Evolutionary conservation across 2,888 invertebrate genomes (phyloP).

Genomic region (Dilophus febrilis): DNA sequence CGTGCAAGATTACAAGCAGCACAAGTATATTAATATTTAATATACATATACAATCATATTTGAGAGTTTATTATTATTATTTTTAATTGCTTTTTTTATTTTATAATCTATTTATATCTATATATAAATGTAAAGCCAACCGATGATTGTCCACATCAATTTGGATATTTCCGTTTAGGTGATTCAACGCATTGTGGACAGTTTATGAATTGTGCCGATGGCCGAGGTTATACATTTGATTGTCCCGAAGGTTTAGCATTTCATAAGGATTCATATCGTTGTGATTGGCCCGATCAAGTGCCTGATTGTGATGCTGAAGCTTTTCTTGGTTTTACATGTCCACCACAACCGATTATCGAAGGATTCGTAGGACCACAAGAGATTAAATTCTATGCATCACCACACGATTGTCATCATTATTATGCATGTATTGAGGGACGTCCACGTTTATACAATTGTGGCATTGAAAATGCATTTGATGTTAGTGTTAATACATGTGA

Average conservation of each 20-base stretch:
- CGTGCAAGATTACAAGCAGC: conserved; percentile 39
- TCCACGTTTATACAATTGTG: conserved; percentile 61
- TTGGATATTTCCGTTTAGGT: conserved; percentile 61
- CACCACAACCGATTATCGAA: conserved; percentile 34
- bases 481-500: conserved; percentile 54
- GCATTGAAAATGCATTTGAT: conserved; percentile 61
- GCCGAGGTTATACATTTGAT: conserved; percentile 51
- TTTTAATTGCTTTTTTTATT: not conserved
- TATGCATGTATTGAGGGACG: conserved; percentile 58
- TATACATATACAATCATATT: too few species aligned
- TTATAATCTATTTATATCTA: not conserved
- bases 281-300: conserved; percentile 80
- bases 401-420: conserved; percentile 59
- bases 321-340: conserved; percentile 60
- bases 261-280: conserved; percentile 51
- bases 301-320: conserved; percentile 65
- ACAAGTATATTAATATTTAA: conserved; percentile 35
- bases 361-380: conserved; percentile 20
- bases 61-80: not conserved
- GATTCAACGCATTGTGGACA: conserved; percentile 50
- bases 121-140: conserved; percentile 32
- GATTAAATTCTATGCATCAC: conserved; percentile 14
- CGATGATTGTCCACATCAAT: conserved; percentile 67
- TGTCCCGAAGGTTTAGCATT: conserved; percentile 76
- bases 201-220: conserved; percentile 67